Conservation (phyloP, 2,113 vertebrate genomes). For the Ochotona princeps region DNA sequence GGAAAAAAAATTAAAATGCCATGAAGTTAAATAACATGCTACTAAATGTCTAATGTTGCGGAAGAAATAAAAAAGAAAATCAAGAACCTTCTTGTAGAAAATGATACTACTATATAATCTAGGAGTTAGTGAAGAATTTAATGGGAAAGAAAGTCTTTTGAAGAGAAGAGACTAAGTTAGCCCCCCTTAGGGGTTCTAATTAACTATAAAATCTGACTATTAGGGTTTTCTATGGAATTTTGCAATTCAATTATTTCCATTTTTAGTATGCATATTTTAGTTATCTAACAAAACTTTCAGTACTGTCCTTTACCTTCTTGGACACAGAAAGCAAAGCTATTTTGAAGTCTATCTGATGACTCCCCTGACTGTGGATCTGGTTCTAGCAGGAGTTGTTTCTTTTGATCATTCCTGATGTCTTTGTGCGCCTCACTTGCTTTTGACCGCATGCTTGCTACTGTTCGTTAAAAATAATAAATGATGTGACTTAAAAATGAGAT, state of each 20-base stretch:
- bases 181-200: too few species aligned
- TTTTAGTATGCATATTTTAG: not conserved
- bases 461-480: slow-evolving; percentile 24
- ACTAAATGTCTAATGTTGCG: too few species aligned
- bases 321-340: not conserved
- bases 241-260: not conserved
- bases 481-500: not conserved
- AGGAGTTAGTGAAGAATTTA: too few species aligned
- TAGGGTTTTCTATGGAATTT: not conserved
- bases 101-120: too few species aligned
- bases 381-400: not conserved
- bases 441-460: not conserved
- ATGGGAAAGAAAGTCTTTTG: too few species aligned
- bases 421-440: not conserved
- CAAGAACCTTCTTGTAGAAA: too few species aligned
- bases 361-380: not conserved
- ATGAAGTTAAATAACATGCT: too few species aligned
- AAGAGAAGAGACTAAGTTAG: too few species aligned
- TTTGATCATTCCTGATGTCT: not conserved
- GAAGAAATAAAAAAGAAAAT: too few species aligned
- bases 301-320: slow-evolving; percentile 16
- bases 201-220: not conserved
- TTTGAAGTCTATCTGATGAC: not conserved
- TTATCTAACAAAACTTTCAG: not conserved
- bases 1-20: too few species aligned